Conservation (phyloP, 1,140 invertebrate species). For the Trachymyrmex cornetzi region DNA sequence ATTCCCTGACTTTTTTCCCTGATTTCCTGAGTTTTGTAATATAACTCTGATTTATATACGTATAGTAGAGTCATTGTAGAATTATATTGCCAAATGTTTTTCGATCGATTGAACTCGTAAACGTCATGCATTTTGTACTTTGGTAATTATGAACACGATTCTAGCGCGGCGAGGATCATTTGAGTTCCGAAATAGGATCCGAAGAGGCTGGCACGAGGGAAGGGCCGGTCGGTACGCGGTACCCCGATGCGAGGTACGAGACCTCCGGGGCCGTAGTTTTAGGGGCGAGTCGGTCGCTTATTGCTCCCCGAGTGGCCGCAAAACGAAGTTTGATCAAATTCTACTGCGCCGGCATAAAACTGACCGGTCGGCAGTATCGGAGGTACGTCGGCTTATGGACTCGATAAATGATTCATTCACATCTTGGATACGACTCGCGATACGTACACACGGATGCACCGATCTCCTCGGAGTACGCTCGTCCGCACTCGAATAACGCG, state of each 20-base stretch:
- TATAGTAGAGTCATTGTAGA: background rate
- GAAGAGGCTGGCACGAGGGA: constrained; percentile 36
- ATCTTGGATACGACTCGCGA: constrained; percentile 75
- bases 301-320: constrained; percentile 87
- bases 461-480: constrained; percentile 16
- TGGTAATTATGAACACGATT: constrained; percentile 72
- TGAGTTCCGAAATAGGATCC: constrained; percentile 60
- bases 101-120: background rate
- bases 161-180: constrained; percentile 54
- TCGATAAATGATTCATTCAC: constrained; percentile 87
- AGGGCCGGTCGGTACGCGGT: constrained; percentile 37
- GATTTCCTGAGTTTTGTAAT: no score
- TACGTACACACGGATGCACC: constrained; percentile 63
- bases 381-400: constrained; percentile 78
- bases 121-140: constrained; percentile 24
- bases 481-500: constrained; percentile 34
- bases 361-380: constrained; percentile 81
- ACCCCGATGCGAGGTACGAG: constrained; percentile 70
- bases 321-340: constrained; percentile 88
- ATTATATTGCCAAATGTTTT: background rate
- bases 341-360: constrained; percentile 86
- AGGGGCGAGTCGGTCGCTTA: constrained; percentile 82
- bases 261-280: constrained; percentile 83
- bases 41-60: no score
- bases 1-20: no score